phyloP scores from a whole-genome alignment of 2,113 vertebrate genomes.

The Eolophus roseicapilla region DNA sequence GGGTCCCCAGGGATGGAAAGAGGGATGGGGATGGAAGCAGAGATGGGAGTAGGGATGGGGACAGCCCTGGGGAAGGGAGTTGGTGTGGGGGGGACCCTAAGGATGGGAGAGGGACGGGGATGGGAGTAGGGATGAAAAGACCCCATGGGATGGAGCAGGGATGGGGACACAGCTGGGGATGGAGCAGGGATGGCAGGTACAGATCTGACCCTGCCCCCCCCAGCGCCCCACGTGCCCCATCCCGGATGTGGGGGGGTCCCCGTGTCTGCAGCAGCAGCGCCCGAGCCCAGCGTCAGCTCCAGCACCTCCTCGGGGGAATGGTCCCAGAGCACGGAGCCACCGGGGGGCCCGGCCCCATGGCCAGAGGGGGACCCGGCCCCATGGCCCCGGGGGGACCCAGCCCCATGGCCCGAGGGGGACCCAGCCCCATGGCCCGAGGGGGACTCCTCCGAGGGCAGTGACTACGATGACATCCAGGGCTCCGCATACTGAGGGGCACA shows the following conservation, averaged over 20 bases:
- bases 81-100: neutral
- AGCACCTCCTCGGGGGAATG: conserved; percentile 77
- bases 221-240: fast-evolving
- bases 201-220: neutral
- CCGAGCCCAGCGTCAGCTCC: conserved; percentile 3
- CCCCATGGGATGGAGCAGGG: neutral
- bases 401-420: neutral
- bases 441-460: neutral
- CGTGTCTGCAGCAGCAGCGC: neutral
- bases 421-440: too few relatives aligned
- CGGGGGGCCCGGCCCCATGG: too few relatives aligned
- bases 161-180: neutral
- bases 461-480: conserved; percentile 69
- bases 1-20: neutral
- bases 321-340: neutral
- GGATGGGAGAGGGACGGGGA: too few relatives aligned
- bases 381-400: too few relatives aligned
- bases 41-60: neutral
- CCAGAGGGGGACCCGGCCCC: neutral
- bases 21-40: neutral
- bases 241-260: neutral
- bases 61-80: neutral
- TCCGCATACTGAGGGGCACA: neutral
- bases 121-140: too few relatives aligned
- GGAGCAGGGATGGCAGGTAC: neutral